Conservation (phyloP, 2,113 vertebrate species). For the Tachysurus vachellii region DNA sequence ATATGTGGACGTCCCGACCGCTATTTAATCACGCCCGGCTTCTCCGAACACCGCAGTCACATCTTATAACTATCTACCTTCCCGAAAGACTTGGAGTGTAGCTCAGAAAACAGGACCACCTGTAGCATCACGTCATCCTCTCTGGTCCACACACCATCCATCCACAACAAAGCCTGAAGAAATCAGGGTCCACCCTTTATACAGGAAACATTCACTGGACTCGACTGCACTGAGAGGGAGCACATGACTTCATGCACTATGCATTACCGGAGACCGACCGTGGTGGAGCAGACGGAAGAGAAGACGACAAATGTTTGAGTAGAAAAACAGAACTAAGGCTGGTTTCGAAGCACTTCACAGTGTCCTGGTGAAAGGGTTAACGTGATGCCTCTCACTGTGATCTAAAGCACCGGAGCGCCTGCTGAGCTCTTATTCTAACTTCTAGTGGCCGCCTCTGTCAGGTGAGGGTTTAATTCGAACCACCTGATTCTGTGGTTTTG, state of each 20-base stretch:
- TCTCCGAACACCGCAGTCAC: background rate
- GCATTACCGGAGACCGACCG: background rate
- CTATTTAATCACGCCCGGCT: slow-evolving; percentile 4
- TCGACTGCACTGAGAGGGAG: background rate
- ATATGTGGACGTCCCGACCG: slow-evolving; percentile 14
- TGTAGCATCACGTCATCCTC: background rate
- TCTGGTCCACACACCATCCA: background rate
- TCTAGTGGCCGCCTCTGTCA: slow-evolving; percentile 30
- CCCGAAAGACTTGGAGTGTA: background rate
- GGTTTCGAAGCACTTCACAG: background rate
- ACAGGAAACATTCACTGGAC: background rate
- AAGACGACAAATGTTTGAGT: background rate
- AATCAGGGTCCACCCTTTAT: background rate
- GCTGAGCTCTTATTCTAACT: slow-evolving; percentile 39
- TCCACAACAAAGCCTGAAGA: background rate
- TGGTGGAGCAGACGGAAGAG: background rate
- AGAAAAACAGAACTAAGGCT: background rate
- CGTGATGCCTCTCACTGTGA: too few species aligned
- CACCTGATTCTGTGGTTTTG: slow-evolving; percentile 36
- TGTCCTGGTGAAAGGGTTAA: slow-evolving; percentile 42
- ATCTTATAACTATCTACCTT: background rate
- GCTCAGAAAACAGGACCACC: slow-evolving; percentile 10
- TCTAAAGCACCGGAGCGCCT: slow-evolving; percentile 24
- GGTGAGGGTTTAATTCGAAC: slow-evolving; percentile 36
- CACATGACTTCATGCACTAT: background rate